Evolutionary conservation across 2,888 invertebrate genomes (phyloP), one percentile per base, ranked within the genome.

Genomic region (Tetrapedia diversipes): DNA sequence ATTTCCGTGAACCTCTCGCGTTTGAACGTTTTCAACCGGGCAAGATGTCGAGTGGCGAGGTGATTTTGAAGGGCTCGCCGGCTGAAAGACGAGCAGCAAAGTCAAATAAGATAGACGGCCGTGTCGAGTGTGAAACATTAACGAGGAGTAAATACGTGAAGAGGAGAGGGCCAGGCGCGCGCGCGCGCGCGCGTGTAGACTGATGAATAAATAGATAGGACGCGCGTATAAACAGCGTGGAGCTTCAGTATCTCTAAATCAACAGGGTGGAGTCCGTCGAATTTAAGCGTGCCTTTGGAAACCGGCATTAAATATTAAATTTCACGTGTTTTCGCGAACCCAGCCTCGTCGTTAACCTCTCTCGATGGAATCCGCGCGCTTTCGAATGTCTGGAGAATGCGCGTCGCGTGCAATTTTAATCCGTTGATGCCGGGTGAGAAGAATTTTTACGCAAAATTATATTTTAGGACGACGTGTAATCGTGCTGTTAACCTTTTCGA

Each of bases 111-210:
- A 65, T 19, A 49, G 10, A n/a, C n/a, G 11, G 32, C 7, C 51
- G 32, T 16, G 64, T 43, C 32, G n/a, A 60, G 45, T 10, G 32
- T 74, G 32, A 74, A 75, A 74, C 51, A 75, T 74, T 75, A 75
- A 75, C 47, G 75, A 75, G 65, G 27, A 32, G 53, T 47, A 65
- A 59, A 66, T 54, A 65, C 65, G 53, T 39, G 60, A 54, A 65
- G 45, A 41, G 39, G n/a, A n/a, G n/a, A n/a, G n/a, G n/a, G n/a
- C n/a, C n/a, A n/a, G n/a, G n/a, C n/a, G n/a, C n/a, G n/a, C n/a
- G n/a, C n/a, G n/a, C n/a, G 34, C 27, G 1, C 19, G 14, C 8
- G 45, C 19, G 34, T 11, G 45, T 72, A 16, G 53, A 75, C 41
- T 34, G 53, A 74, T 54, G 65, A 65, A 75, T 75, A 75, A 59